Percentiles rank a stretch among this genome's conserved stretches.
phyloP scores from a whole-genome alignment of 2,113 vertebrate genomes.

The Bubo blakistoni region DNA sequence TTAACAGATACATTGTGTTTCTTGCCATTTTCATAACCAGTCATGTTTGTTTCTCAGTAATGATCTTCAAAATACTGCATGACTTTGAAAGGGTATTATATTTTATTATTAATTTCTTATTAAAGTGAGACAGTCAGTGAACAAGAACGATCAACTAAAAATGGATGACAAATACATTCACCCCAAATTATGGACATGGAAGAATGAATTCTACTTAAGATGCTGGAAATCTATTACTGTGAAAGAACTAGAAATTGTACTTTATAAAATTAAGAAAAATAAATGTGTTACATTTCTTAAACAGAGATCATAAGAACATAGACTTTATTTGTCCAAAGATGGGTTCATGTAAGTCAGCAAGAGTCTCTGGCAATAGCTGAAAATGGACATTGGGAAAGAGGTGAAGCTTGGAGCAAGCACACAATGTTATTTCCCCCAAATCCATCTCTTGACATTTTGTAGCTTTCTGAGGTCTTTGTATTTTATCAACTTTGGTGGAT shows the following conservation, averaged over 20 bases:
- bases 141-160: neutral
- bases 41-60: neutral
- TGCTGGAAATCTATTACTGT: neutral
- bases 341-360: neutral
- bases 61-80: neutral
- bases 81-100: neutral
- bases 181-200: neutral
- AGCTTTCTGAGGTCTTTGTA: neutral
- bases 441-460: neutral
- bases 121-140: neutral
- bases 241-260: neutral
- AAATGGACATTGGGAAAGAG: neutral
- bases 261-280: neutral
- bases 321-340: neutral
- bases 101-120: neutral
- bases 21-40: neutral
- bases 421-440: neutral
- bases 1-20: neutral
- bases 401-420: neutral
- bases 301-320: neutral
- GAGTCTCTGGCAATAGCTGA: neutral
- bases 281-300: neutral
- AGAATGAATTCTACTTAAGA: neutral
- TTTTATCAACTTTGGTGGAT: neutral
- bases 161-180: neutral